A percentile compares a stretch with the other conserved stretches of the same genome.
Evolutionary conservation across 2,113 vertebrate genomes (phyloP).

Genomic region (Strix aluco): DNA sequence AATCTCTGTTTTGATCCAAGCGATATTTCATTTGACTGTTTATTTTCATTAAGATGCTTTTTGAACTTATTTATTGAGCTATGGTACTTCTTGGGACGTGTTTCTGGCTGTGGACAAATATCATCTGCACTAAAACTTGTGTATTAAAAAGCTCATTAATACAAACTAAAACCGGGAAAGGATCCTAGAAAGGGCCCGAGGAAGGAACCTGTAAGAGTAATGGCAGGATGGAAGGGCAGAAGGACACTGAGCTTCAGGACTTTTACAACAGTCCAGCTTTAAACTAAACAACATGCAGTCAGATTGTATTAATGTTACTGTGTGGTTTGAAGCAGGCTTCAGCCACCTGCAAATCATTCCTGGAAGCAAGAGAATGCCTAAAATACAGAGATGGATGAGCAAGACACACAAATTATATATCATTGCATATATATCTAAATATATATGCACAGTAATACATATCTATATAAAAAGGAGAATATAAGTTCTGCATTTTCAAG

Average conservation of each 20-base stretch:
- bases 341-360: neutral
- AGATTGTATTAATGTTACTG: neutral
- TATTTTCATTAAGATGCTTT: conserved; percentile 14
- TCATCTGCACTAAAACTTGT: conserved; percentile 71
- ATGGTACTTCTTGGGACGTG: conserved; percentile 62
- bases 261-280: neutral
- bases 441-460: neutral
- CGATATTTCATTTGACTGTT: too few species aligned
- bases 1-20: too few species aligned
- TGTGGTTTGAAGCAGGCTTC: neutral
- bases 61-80: conserved; percentile 59
- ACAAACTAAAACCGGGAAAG: conserved; percentile 55
- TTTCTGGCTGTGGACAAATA: conserved; percentile 65
- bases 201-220: conserved; percentile 12
- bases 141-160: conserved; percentile 61
- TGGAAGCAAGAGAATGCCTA: neutral
- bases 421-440: neutral
- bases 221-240: neutral
- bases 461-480: neutral
- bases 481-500: neutral
- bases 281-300: neutral
- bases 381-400: neutral
- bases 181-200: neutral
- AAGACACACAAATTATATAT: neutral
- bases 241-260: neutral